These are phyloP conservation scores for Danio albolineatus DNA, from an alignment of 2,797 vertebrate species.

Conservation along the genomic window DNA sequence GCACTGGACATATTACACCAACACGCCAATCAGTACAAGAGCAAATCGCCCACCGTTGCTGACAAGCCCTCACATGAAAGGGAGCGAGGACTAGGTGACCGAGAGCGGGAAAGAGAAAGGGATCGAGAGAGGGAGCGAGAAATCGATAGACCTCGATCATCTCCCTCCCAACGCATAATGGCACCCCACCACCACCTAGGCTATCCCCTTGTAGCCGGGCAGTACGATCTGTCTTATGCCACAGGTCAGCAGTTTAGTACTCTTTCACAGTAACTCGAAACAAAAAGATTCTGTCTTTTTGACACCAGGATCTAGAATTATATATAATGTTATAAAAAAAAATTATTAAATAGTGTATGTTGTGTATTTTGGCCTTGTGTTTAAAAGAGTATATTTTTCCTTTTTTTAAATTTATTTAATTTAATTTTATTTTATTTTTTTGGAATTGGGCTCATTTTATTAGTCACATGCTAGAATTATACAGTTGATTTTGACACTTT, in stretches of 20 bases:
- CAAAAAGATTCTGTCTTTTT: too few species aligned
- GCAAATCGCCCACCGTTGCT: constrained; percentile 96
- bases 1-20: constrained; percentile 96
- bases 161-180: constrained; percentile 96
- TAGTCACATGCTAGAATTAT: too few species aligned
- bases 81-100: constrained; percentile 78
- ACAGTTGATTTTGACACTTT: too few species aligned
- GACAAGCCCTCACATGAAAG: constrained; percentile 92
- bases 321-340: too few species aligned
- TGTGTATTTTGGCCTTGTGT: neutral
- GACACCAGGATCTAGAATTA: too few species aligned
- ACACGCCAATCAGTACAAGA: constrained; percentile 97
- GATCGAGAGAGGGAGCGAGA: constrained; percentile 61
- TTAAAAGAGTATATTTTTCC: too few species aligned
- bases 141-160: constrained; percentile 84
- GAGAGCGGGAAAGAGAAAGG: constrained; percentile 67
- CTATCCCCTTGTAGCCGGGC: constrained; percentile 93
- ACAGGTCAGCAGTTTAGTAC: constrained; percentile 86
- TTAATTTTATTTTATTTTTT: too few species aligned
- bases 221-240: constrained; percentile 96
- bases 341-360: neutral
- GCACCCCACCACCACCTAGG: constrained; percentile 95
- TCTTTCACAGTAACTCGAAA: neutral
- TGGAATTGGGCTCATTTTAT: too few species aligned
- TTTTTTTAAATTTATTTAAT: too few species aligned